phyloP scores from a whole-genome alignment of 2,113 vertebrate genomes.

The Leiothrix lutea region DNA sequence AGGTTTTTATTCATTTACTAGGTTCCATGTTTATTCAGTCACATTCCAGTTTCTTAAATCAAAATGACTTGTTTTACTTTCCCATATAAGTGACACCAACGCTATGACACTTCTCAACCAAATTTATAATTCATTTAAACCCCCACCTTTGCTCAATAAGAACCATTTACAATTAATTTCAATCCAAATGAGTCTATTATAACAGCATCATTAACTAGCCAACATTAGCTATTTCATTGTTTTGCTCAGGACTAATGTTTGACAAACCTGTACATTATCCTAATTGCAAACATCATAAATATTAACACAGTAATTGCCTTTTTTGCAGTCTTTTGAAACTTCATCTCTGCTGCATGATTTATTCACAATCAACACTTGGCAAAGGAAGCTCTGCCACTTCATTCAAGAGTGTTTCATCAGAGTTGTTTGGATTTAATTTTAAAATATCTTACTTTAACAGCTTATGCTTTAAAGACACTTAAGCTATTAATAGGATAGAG shows the following conservation, averaged over 20 bases:
- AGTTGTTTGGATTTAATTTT: background rate
- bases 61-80: background rate
- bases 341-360: background rate
- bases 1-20: background rate
- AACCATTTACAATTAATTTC: background rate
- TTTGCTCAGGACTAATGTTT: background rate
- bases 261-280: conserved; percentile 22
- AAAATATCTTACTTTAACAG: background rate
- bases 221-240: background rate
- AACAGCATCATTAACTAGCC: background rate
- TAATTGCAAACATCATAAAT: conserved; percentile 12
- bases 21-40: background rate
- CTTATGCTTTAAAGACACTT: background rate
- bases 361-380: background rate
- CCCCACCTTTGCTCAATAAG: background rate
- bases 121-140: background rate
- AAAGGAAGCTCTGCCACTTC: background rate
- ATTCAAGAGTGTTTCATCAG: background rate
- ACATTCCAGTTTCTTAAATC: background rate
- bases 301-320: conserved; percentile 7
- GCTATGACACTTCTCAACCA: background rate
- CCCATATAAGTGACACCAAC: background rate
- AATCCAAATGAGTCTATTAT: background rate
- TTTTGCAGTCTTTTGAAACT: background rate
- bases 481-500: background rate